Conservation (phyloP, 2,797 vertebrate species). For the Borostomias antarcticus region DNA sequence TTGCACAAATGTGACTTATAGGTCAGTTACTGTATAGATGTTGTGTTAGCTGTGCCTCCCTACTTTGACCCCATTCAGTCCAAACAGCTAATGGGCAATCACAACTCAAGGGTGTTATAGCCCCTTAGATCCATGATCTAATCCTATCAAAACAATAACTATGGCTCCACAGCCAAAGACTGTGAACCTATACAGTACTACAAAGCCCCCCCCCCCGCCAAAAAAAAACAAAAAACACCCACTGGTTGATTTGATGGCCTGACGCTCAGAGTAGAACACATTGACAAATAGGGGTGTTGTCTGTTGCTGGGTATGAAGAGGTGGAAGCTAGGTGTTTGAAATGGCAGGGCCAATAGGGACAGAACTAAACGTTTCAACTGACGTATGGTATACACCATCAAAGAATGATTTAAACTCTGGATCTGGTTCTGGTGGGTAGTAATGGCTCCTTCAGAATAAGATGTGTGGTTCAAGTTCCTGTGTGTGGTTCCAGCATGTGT, state of each 20-base stretch:
- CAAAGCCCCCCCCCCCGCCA: not conserved
- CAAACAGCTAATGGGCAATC: conserved; percentile 34
- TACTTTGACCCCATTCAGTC: conserved; percentile 63
- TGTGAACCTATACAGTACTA: not conserved
- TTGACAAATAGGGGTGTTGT: conserved; percentile 43
- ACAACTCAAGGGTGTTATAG: conserved; percentile 23
- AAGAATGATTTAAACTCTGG: conserved; percentile 48
- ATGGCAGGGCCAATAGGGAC: conserved; percentile 24
- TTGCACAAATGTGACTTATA: not conserved
- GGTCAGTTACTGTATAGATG: conserved; percentile 16
- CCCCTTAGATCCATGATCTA: conserved; percentile 43
- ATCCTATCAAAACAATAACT: conserved; percentile 21
- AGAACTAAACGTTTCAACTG: not conserved
- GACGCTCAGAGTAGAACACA: conserved; percentile 26
- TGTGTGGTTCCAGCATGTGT: not conserved
- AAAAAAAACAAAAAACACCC: not conserved
- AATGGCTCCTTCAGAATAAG: conserved; percentile 24
- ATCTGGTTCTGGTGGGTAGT: conserved; percentile 32
- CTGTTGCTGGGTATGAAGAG: conserved; percentile 51
- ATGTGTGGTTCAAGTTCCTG: too few relatives aligned
- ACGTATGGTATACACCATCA: not conserved
- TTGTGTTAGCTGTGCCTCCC: conserved; percentile 36
- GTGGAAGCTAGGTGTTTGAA: conserved; percentile 64
- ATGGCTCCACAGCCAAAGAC: conserved; percentile 13
- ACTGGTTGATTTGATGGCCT: conserved; percentile 38